Percentiles rank a stretch among this genome's conserved stretches.
phyloP scores from a whole-genome alignment of 2,888 invertebrate genomes.

The Ophion slaviceki region DNA sequence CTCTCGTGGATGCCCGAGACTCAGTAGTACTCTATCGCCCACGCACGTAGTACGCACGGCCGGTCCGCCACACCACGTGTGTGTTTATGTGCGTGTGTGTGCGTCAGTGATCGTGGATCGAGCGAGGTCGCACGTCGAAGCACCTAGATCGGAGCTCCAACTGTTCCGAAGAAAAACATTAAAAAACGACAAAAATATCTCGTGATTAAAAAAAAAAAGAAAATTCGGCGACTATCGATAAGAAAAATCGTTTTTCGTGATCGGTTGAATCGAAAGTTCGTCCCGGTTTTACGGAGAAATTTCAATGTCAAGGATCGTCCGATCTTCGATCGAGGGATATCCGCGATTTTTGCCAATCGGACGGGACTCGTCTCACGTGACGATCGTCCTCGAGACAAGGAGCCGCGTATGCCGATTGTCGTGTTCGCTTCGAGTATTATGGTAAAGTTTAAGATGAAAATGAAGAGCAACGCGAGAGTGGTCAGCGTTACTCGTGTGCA shows the following conservation, averaged over 20 bases:
- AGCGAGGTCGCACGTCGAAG: background rate
- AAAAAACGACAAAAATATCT: background rate
- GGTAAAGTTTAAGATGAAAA: slow-evolving; percentile 78
- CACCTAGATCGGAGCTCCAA: background rate
- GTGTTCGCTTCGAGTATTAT: slow-evolving; percentile 66
- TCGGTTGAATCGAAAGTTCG: slow-evolving; percentile 6
- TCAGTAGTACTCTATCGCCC: slow-evolving; percentile 84
- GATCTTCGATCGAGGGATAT: slow-evolving; percentile 22
- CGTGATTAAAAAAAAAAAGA: background rate
- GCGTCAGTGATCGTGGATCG: slow-evolving; percentile 73
- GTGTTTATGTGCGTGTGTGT: slow-evolving; percentile 33
- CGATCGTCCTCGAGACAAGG: slow-evolving; percentile 73
- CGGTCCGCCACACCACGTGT: slow-evolving; percentile 80
- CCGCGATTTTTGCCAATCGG: background rate
- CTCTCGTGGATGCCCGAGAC: slow-evolving; percentile 71
- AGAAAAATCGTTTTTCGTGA: background rate
- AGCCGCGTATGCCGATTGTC: slow-evolving; percentile 21
- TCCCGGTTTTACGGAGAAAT: background rate
- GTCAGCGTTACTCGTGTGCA: slow-evolving; percentile 26
- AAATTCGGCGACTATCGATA: background rate
- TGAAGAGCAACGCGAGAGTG: slow-evolving; percentile 25
- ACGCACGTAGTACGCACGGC: slow-evolving; percentile 85
- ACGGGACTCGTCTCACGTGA: slow-evolving; percentile 51
- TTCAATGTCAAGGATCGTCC: slow-evolving; percentile 26
- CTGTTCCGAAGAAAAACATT: background rate